Evolutionary conservation across 2,888 invertebrate species (phyloP).

Genomic region (Cataglyphis altisquamis): DNA sequence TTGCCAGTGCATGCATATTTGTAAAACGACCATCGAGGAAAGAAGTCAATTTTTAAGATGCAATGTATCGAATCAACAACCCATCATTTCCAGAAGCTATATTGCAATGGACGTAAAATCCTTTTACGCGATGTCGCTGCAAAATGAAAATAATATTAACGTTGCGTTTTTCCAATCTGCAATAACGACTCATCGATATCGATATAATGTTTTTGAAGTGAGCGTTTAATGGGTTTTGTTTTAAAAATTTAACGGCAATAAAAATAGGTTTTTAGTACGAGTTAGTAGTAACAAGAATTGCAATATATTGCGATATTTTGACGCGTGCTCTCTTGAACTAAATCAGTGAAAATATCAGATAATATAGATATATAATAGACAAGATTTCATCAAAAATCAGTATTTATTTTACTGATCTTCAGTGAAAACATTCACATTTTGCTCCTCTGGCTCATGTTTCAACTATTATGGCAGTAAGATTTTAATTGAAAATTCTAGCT

Average conservation of each 20-base stretch:
- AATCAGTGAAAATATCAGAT: not conserved
- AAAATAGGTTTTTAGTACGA: not conserved
- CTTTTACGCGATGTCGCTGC: not conserved
- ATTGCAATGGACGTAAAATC: not conserved
- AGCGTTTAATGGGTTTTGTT: slow-evolving; percentile 1
- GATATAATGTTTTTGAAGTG: not conserved
- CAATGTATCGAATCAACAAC: not conserved
- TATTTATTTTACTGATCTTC: not conserved
- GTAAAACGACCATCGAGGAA: not conserved
- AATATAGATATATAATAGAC: not conserved
- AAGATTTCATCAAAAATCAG: not conserved
- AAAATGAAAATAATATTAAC: slow-evolving; percentile 20
- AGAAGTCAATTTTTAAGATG: slow-evolving; percentile 8
- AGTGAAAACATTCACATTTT: not conserved
- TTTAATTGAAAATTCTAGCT: not conserved
- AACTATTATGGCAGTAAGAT: not conserved
- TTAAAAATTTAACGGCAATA: slow-evolving; percentile 28
- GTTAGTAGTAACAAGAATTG: not conserved
- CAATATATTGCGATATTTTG: not conserved
- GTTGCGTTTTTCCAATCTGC: not conserved
- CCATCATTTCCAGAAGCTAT: not conserved
- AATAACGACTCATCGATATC: slow-evolving; percentile 5
- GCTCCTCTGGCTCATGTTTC: not conserved
- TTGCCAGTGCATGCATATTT: not conserved
- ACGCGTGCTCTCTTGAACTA: not conserved